Evolutionary conservation across 2,113 vertebrate genomes (phyloP).

Genomic region (Aphelocoma coerulescens): DNA sequence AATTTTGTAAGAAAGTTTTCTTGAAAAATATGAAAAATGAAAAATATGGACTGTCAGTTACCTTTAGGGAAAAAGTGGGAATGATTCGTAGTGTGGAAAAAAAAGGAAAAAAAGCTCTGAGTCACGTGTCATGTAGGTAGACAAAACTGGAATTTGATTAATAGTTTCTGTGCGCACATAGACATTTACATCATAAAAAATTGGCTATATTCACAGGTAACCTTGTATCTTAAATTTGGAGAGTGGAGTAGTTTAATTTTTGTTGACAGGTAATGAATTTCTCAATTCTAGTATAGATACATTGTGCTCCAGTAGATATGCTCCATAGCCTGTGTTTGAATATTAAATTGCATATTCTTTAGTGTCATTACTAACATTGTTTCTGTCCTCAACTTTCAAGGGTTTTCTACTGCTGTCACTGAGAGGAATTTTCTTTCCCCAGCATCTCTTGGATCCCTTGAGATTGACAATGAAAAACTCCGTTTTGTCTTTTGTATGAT

Average conservation of each 20-base stretch:
- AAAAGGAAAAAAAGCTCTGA: not conserved
- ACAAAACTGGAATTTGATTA: not conserved
- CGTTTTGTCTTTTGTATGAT: rapidly evolving
- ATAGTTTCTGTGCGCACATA: not conserved
- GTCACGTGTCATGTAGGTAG: not conserved
- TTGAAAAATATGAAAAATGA: not conserved
- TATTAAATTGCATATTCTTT: not conserved
- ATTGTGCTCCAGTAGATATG: not conserved
- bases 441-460: not conserved
- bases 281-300: not conserved
- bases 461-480: not conserved
- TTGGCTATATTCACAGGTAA: rapidly evolving
- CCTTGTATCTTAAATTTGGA: not conserved
- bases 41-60: not conserved
- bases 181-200: not conserved
- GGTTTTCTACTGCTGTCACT: not conserved
- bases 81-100: not conserved
- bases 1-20: not conserved
- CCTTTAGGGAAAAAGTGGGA: not conserved
- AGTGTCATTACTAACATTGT: not conserved
- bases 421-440: not conserved
- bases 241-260: not conserved
- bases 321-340: not conserved
- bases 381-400: not conserved
- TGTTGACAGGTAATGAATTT: not conserved